Percentiles rank a stretch among this genome's conserved stretches.
These are phyloP conservation scores for Drosophila infuscata DNA, from an alignment of 2,888 invertebrate species.

Conservation along the genomic window DNA sequence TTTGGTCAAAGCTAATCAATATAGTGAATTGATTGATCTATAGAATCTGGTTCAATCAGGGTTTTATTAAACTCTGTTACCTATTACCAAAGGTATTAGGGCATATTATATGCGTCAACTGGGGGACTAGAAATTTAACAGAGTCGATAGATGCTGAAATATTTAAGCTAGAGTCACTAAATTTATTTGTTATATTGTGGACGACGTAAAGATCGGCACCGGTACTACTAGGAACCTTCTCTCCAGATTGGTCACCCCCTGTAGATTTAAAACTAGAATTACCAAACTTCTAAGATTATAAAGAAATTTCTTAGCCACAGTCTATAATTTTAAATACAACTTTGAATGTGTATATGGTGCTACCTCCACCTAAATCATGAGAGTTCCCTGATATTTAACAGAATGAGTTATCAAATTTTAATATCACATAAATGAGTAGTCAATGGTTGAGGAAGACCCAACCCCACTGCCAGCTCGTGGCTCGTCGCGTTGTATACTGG, in stretches of 20 bases:
- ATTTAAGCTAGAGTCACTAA: neutral
- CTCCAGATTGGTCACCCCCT: fast-evolving
- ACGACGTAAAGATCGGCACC: neutral
- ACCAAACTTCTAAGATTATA: neutral
- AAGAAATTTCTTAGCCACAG: neutral
- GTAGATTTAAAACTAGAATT: neutral
- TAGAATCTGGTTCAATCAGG: neutral
- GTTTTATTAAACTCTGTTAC: neutral
- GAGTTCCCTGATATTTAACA: neutral
- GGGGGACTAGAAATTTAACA: neutral
- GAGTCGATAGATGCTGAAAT: neutral
- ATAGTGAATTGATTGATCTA: neutral
- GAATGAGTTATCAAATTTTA: neutral
- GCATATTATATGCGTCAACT: neutral
- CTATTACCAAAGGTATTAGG: neutral
- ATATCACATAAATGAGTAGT: neutral
- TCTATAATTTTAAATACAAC: neutral
- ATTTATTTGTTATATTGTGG: neutral
- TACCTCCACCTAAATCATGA: fast-evolving
- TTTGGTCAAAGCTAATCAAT: neutral
- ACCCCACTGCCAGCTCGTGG: neutral
- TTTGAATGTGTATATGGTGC: neutral
- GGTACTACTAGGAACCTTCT: neutral
- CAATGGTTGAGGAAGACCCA: neutral
- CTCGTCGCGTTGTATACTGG: too few relatives aligned